phyloP scores from a whole-genome alignment of 2,113 vertebrate species.

The Bufo bufo region DNA sequence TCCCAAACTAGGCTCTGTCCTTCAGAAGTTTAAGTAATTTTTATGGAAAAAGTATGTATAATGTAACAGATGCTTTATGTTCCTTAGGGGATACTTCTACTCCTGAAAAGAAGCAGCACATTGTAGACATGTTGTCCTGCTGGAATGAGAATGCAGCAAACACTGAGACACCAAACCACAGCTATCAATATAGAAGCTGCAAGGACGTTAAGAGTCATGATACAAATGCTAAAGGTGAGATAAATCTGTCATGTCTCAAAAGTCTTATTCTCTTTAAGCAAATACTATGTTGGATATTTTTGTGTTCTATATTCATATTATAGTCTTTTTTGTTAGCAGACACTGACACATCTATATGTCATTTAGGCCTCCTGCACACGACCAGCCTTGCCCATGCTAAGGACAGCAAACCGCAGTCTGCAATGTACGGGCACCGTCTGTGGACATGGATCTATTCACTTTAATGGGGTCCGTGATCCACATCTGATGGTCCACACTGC shows the following conservation, averaged over 20 bases:
- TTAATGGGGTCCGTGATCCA: too few species aligned
- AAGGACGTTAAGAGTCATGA: constrained; percentile 29
- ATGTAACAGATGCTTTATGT: not conserved
- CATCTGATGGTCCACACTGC: too few species aligned
- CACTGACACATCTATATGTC: too few species aligned
- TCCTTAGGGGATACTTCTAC: not conserved
- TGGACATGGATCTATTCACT: too few species aligned
- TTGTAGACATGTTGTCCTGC: not conserved
- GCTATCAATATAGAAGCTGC: constrained; percentile 14
- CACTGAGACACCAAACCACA: too few species aligned
- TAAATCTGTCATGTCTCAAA: not conserved
- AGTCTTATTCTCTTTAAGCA: not conserved
- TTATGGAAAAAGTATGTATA: not conserved
- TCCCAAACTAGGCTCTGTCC: too few species aligned
- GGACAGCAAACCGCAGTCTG: too few species aligned
- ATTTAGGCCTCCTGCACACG: too few species aligned
- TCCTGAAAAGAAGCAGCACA: not conserved
- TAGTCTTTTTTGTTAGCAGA: not conserved
- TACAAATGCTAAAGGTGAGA: constrained; percentile 13
- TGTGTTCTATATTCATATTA: not conserved
- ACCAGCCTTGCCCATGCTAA: too few species aligned
- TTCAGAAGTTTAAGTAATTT: too few species aligned
- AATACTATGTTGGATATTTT: not conserved
- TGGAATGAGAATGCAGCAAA: not conserved
- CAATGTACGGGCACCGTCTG: too few species aligned